Evolutionary conservation across 2,797 vertebrate species (phyloP), one percentile per base, ranked within the genome.

Genomic region (Euphonia xanthogaster): DNA sequence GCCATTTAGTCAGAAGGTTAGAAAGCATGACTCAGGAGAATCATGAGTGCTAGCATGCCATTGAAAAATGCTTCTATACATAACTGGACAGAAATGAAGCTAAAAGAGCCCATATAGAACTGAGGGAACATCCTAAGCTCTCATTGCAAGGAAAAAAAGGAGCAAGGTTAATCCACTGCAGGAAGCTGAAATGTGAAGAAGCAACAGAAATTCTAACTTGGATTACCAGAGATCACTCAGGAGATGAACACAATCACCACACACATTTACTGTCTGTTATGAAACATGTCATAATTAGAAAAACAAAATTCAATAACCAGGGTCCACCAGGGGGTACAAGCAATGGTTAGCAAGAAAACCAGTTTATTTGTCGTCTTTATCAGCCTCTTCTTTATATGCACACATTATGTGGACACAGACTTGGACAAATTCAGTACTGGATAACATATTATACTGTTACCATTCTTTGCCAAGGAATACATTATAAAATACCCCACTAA

Each of bases 11-110:
- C 86, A 88, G 58, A 73, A 95, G 68, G 39, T 74, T 87, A 94
- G 71, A 92, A 93, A 95, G 88, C 33, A 15, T 86, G 37, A 63
- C 74, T 80, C 61, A 83, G 93, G 63, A 93, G 77, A 94, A 93
- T 31, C 63, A 93, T 48, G 35, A 96, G 94, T 86, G 55, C 55
- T 86, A 70, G 60, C 3, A 4, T 33, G 15, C 16, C 45, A 87
- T 55, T 74, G 60, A 92, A 95, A 93, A 92, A 67, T n/a, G 30
- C 37, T 80, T 67, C 68, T 86, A 44, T 11, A 48, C 18, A n/a
- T 37, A 93, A 40, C 28, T 39, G 48, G 60, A 76, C 51, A 92
- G 62, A 86, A 93, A 70, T 53, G 3, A 82, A 37, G 7, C 30
- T 88, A 68, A 72, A 87, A 77, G 30, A 57, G 40, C 8, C 31